Conservation (phyloP, 1,140 invertebrate species). For the Leptopilina clavipes region DNA sequence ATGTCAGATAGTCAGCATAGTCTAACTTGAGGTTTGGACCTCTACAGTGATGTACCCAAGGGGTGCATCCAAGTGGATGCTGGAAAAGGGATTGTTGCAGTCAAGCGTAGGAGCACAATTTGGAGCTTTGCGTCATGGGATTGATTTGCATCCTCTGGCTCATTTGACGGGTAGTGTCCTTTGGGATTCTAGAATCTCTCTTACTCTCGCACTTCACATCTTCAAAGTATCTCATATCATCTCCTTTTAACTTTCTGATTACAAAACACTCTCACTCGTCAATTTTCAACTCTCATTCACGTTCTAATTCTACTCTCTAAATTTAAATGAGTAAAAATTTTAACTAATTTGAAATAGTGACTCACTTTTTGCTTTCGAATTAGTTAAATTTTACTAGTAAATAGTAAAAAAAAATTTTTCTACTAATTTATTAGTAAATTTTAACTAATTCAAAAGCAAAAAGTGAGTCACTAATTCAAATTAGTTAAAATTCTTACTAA, state of each 20-base stretch:
- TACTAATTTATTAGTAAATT: too few relatives aligned
- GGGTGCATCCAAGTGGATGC: conserved; percentile 59
- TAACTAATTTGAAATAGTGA: too few relatives aligned
- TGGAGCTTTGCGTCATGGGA: conserved; percentile 66
- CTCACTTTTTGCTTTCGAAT: too few relatives aligned
- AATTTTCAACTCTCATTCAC: too few relatives aligned
- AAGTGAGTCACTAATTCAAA: too few relatives aligned
- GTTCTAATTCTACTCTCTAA: too few relatives aligned
- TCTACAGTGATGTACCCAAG: conserved; percentile 58
- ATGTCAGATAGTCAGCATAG: background rate
- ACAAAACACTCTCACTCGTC: background rate
- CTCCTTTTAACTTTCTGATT: conserved; percentile 40
- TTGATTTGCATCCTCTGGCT: conserved; percentile 74
- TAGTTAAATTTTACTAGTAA: too few relatives aligned
- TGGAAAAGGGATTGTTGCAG: conserved; percentile 69
- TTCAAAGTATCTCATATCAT: conserved; percentile 40
- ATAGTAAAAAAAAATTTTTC: too few relatives aligned
- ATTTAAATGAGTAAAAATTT: too few relatives aligned
- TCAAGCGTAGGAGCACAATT: conserved; percentile 69
- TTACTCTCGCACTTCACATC: background rate
- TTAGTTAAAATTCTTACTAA: too few relatives aligned
- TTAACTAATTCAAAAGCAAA: too few relatives aligned
- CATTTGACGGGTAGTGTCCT: conserved; percentile 69
- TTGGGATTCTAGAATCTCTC: conserved; percentile 50
- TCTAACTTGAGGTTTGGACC: conserved; percentile 23